Base-by-base conservation (phyloP, 2,888 invertebrate genomes). In the Diplolepis rosae region DNA sequence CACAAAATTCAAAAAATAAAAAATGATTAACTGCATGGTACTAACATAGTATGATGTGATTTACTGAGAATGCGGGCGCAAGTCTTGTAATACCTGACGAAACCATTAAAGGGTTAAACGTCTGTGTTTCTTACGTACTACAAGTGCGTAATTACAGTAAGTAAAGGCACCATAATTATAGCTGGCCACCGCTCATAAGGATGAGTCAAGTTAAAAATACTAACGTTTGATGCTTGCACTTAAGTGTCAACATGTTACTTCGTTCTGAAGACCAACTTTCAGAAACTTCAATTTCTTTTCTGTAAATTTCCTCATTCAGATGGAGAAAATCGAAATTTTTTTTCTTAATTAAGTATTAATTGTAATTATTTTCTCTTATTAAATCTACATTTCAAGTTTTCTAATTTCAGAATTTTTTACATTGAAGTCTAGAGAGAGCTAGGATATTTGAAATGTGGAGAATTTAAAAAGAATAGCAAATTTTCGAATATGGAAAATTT, bases 91-190 rank as follows among this genome's bases (percentile, higher is more conserved):
- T 61, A 61, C 61, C 61, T 61, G 61, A 42, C 61, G 61, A 61
- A 61, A 61, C 61, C 61, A 61, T 61, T 61, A 61, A 61, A 61
- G 39, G 61, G 39, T 61, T 61, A 42, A 61, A 61, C 39, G 39
- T 61, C 61, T 61, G 61, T 39, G 27, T 24, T 61, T 61, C 61
- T 61, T 61, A 39, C 61, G 39, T 61, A 42, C 27, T 39, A 39
- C 39, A 61, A 61, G 61, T 61, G 39, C 61, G 35, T 61, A 61
- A 61, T 61, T 61, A 61, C 61, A 39, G 61, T 39, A 24, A 61
- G 61, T 61, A 61, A 61, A 61, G 39, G 39, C 35, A 61, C 61
- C 61, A 61, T 61, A 61, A 61, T 61, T 61, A 61, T 39, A 61
- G 39, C 39, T 24, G 39, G 24, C 61, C 61, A 61, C 24, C 35